Conservation (phyloP, 2,888 invertebrate genomes). For the Archips crataeganus region DNA sequence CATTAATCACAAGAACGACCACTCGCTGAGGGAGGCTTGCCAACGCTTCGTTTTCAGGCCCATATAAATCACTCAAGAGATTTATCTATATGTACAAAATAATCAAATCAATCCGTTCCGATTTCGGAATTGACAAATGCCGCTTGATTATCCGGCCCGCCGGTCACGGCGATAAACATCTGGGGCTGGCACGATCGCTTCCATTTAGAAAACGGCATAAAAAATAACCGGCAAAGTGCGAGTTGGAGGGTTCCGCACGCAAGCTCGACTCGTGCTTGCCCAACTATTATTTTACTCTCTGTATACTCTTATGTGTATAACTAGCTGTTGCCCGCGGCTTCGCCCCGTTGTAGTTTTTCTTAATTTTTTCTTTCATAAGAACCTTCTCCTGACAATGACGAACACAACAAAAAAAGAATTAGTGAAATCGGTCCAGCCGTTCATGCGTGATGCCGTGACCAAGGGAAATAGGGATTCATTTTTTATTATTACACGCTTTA, state of each 20-base stretch:
- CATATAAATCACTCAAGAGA: neutral
- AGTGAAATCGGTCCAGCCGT: too few species aligned
- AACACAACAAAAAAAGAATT: too few species aligned
- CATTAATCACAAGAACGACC: neutral
- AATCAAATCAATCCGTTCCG: constrained; percentile 1
- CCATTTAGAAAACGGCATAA: constrained; percentile 19
- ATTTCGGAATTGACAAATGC: constrained; percentile 37
- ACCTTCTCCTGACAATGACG: too few species aligned
- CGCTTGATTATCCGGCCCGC: constrained; percentile 22
- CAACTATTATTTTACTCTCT: too few species aligned
- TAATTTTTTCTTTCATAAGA: too few species aligned
- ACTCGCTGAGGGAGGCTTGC: neutral
- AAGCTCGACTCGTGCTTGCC: too few species aligned
- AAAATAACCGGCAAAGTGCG: constrained; percentile 4
- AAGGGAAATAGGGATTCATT: too few species aligned
- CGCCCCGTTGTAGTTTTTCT: too few species aligned
- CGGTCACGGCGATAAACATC: constrained; percentile 26
- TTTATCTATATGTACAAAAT: neutral
- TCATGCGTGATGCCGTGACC: too few species aligned
- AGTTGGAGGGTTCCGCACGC: neutral
- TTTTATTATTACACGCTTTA: too few species aligned
- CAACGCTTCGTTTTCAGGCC: neutral
- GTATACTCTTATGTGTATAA: too few species aligned
- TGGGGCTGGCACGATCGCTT: constrained; percentile 16
- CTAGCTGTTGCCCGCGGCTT: too few species aligned